Evolutionary conservation across 2,113 vertebrate species (phyloP).

Genomic region (Centropus bengalensis): DNA sequence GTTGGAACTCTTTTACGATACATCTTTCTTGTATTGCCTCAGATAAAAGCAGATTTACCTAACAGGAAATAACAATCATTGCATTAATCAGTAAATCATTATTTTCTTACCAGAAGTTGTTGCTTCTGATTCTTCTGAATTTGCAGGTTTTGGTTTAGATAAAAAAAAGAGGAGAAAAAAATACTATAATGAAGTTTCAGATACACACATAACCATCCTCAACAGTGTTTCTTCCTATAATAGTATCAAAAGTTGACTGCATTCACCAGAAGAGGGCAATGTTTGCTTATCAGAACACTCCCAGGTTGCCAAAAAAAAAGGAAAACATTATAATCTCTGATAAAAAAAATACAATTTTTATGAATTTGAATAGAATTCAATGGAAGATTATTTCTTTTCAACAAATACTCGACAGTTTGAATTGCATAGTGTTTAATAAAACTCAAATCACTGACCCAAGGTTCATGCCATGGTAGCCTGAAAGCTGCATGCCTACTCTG

Average conservation of each 20-base stretch:
- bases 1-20: background rate
- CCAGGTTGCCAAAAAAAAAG: background rate
- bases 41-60: background rate
- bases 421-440: background rate
- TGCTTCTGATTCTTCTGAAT: slow-evolving; percentile 11
- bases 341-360: background rate
- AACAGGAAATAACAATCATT: background rate
- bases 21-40: background rate
- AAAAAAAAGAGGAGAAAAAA: background rate
- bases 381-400: background rate
- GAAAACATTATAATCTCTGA: background rate
- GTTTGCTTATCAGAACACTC: background rate
- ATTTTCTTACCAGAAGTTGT: slow-evolving; percentile 53
- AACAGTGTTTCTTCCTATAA: background rate
- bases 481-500: background rate
- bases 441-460: background rate
- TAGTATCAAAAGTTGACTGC: background rate
- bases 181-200: background rate
- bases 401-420: background rate
- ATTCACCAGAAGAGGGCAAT: slow-evolving; percentile 55
- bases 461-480: fast-evolving
- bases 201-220: background rate
- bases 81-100: background rate
- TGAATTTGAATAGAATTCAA: background rate
- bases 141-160: background rate